Conservation (phyloP, 1,140 invertebrate species). For the Physella acuta region DNA sequence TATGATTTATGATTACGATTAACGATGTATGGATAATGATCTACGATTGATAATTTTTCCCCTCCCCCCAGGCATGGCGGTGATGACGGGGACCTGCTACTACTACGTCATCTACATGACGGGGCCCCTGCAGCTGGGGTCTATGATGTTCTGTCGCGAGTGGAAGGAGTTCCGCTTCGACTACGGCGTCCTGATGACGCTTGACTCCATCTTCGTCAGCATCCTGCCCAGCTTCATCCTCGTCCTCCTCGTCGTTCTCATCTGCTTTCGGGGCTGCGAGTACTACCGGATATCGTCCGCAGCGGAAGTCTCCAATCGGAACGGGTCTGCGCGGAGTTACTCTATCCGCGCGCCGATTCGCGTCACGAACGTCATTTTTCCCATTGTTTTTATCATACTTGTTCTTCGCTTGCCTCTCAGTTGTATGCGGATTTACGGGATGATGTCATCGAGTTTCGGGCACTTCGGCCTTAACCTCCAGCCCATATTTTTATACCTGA, state of each 20-base stretch:
- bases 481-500: constrained; percentile 11
- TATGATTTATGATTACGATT: too few species aligned
- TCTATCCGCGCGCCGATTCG: not conserved
- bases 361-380: constrained; percentile 10
- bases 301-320: constrained; percentile 11
- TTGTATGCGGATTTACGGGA: not conserved
- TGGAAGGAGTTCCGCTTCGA: constrained; percentile 28
- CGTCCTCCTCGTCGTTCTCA: constrained; percentile 29
- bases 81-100: constrained; percentile 37
- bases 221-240: constrained; percentile 34
- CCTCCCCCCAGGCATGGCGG: constrained; percentile 26
- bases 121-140: constrained; percentile 8
- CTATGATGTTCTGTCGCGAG: constrained; percentile 6
- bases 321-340: not conserved
- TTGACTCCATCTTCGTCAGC: constrained; percentile 34
- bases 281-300: constrained; percentile 29
- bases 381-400: constrained; percentile 13
- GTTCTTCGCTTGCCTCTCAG: constrained; percentile 2
- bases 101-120: constrained; percentile 40
- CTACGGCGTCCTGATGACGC: constrained; percentile 26
- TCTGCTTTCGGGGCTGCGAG: constrained; percentile 28
- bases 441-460: not conserved
- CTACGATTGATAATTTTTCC: too few species aligned
- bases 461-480: not conserved
- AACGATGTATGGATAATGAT: too few species aligned